Conservation (phyloP, 2,113 vertebrate genomes). For the Coturnix japonica region DNA sequence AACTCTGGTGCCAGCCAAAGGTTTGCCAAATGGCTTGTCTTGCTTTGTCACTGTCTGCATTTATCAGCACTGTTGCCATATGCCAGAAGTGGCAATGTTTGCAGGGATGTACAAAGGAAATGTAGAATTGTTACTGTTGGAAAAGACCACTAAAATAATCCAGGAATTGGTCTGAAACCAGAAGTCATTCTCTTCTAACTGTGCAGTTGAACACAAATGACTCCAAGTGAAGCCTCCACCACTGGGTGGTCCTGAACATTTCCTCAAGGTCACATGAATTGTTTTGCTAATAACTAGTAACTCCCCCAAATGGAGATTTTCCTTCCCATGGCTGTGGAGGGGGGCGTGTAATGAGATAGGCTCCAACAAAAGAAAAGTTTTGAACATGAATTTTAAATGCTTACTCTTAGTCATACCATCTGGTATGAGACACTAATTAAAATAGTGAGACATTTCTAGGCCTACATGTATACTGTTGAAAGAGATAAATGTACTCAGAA, state of each 20-base stretch:
- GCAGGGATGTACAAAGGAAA: background rate
- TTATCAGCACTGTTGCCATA: rapidly evolving
- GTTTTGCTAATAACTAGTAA: background rate
- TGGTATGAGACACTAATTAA: constrained; percentile 35
- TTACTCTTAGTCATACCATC: constrained; percentile 50
- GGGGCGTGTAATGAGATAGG: rapidly evolving
- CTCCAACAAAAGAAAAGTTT: background rate
- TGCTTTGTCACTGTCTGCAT: background rate
- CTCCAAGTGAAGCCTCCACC: background rate
- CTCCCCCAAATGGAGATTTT: background rate
- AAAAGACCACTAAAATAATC: too few species aligned
- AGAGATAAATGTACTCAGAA: background rate
- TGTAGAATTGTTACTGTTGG: too few species aligned
- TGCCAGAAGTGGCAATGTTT: background rate
- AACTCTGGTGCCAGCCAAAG: background rate
- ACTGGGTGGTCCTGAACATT: background rate
- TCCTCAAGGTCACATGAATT: background rate
- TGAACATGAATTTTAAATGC: constrained; percentile 7
- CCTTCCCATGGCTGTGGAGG: rapidly evolving
- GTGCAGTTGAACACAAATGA: background rate
- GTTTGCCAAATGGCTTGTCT: background rate
- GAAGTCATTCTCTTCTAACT: background rate
- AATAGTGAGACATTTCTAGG: constrained; percentile 46
- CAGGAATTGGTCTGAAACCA: background rate
- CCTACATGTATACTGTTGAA: background rate